Conservation (phyloP, 2,797 vertebrate genomes). For the Semaprochilodus insignis region DNA sequence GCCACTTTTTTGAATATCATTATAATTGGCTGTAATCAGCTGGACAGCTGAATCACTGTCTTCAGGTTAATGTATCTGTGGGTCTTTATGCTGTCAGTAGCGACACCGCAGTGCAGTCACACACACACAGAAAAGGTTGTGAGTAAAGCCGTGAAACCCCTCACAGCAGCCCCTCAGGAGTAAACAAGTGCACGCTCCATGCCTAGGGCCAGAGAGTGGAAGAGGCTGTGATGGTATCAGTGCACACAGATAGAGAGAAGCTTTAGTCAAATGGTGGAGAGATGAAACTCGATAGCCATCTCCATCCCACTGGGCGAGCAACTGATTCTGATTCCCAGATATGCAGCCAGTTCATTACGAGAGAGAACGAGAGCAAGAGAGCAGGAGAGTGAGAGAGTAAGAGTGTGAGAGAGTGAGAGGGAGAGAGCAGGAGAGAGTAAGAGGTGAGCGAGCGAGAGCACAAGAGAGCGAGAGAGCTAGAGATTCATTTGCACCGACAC, state of each 20-base stretch:
- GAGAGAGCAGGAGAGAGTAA: too few species aligned
- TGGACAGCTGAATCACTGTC: not conserved
- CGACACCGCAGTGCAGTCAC: not conserved
- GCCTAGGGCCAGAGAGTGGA: conserved; percentile 8
- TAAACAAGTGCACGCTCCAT: not conserved
- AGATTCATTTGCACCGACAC: conserved; percentile 8
- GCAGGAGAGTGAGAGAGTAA: not conserved
- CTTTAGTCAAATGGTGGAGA: conserved; percentile 33
- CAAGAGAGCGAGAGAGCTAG: conserved; percentile 12
- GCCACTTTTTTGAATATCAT: too few species aligned
- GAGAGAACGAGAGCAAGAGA: conserved; percentile 22
- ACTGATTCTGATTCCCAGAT: conserved; percentile 19
- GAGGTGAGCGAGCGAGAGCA: not conserved
- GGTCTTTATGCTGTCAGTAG: not conserved
- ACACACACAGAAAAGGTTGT: not conserved
- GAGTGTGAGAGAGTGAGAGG: not conserved
- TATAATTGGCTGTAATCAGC: too few species aligned
- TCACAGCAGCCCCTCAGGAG: conserved; percentile 8
- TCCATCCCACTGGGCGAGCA: conserved; percentile 20
- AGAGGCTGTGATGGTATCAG: conserved; percentile 46
- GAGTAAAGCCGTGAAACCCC: conserved; percentile 5
- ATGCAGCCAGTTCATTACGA: conserved; percentile 28
- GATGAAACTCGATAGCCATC: conserved; percentile 47
- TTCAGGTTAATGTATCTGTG: not conserved
- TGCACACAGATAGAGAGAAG: conserved; percentile 36